Evolutionary conservation across 2,888 invertebrate genomes (phyloP).

Genomic region (Patella depressa): DNA sequence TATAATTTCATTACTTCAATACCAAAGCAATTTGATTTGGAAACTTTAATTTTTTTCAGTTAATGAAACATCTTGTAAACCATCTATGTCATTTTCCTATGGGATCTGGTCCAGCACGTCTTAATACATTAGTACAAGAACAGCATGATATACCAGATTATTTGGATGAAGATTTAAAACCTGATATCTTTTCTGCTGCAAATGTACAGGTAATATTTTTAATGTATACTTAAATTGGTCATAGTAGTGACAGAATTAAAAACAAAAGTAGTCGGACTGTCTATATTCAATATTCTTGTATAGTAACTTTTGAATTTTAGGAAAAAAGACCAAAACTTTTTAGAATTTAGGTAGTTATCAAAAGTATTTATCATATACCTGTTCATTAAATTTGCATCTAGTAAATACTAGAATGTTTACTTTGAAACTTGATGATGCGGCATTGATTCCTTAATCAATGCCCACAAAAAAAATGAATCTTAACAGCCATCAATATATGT

Average conservation of each 20-base stretch:
- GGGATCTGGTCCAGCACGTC: constrained; percentile 87
- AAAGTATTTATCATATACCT: too few species aligned
- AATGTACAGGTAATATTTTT: constrained; percentile 78
- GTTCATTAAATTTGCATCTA: too few species aligned
- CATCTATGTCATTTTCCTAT: constrained; percentile 93
- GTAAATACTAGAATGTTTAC: too few species aligned
- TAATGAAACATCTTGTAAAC: constrained; percentile 89
- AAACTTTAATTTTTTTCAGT: constrained; percentile 70
- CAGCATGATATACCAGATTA: constrained; percentile 80
- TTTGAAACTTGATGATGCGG: too few species aligned
- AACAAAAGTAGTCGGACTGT: background rate
- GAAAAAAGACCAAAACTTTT: too few species aligned
- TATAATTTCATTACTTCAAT: too few species aligned
- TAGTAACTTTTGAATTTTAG: too few species aligned
- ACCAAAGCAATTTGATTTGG: too few species aligned
- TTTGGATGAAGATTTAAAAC: constrained; percentile 77
- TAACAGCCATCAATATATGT: too few species aligned
- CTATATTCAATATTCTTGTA: constrained; percentile 13
- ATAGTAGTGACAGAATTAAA: background rate
- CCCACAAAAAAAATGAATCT: too few species aligned
- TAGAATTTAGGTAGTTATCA: too few species aligned
- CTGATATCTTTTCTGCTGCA: constrained; percentile 86
- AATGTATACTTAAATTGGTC: background rate
- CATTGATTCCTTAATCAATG: too few species aligned
- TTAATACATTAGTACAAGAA: constrained; percentile 92